Evolutionary conservation across 2,888 invertebrate genomes (phyloP), one percentile per base, ranked within the genome.

Genomic region (Alentia gelatinosa): DNA sequence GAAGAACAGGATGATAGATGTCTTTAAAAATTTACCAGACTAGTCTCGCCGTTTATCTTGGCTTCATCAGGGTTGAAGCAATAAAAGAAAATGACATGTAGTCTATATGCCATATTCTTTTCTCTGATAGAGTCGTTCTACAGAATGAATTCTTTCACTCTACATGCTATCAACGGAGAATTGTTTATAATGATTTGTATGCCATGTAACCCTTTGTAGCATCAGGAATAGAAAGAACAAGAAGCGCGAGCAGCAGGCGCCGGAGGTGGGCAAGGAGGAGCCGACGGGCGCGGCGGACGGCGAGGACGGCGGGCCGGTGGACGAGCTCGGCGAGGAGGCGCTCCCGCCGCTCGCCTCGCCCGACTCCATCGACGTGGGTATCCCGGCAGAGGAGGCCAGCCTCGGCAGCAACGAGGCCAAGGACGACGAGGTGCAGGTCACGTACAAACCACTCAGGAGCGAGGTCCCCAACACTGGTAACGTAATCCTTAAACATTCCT

Each of bases 351-450:
- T 86, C 33, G 86, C 86, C 30, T 86, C 86, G 12, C 86, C 86
- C 26, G 86, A 86, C 86, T 47, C 47, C 33, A 47, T 86, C 47
- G 86, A 86, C 30, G 47, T 47, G 19, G 86, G 47, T 1, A 86
- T 86, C 35, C 86, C 86, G 30, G 86, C 86, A 23, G 50, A 30
- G 50, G 86, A 86, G 50, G 42, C 9, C 33, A 40, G 40, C 7
- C 15, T n/a, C 26, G 86, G 15, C 12, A 35, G 35, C 26, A 35
- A 86, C 3, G 86, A 86, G n/a, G 47, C 1, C 9, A 15, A 86
- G 26, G 86, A 86, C 86, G 86, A 86, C 35, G 86, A 47, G 33
- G 86, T 86, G 47, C 86, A 86, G 50, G 86, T 86, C 47, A 86
- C 47, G 12, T 86, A 86, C 86, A 86, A 47, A 47, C 86, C 86